phyloP scores from a whole-genome alignment of 2,113 vertebrate genomes.

The Tringa solitaria region DNA sequence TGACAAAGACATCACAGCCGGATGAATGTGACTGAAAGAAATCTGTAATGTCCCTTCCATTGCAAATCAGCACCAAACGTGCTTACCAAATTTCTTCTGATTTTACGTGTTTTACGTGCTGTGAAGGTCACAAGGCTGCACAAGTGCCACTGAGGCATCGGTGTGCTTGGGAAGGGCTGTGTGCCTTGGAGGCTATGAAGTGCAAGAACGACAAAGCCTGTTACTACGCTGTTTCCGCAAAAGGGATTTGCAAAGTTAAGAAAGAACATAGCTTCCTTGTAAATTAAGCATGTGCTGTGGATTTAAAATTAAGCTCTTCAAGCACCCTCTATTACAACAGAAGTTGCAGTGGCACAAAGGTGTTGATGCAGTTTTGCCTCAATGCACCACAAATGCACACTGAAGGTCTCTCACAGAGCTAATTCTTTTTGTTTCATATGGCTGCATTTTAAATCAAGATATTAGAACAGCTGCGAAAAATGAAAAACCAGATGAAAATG shows the following conservation, averaged over 20 bases:
- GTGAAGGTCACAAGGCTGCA: not conserved
- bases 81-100: not conserved
- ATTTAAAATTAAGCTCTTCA: not conserved
- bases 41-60: not conserved
- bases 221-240: not conserved
- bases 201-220: not conserved
- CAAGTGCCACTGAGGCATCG: not conserved
- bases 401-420: not conserved
- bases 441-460: not conserved
- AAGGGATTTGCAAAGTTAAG: not conserved
- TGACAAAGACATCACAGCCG: not conserved
- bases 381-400: not conserved
- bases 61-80: not conserved
- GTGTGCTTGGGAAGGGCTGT: not conserved
- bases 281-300: not conserved
- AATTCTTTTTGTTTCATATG: not conserved
- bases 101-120: not conserved
- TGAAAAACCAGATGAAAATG: not conserved
- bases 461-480: slow-evolving; percentile 16
- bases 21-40: not conserved
- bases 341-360: not conserved
- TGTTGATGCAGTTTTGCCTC: not conserved
- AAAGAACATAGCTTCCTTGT: not conserved
- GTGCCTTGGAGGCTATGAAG: not conserved
- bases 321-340: not conserved